A percentile compares a stretch with the other conserved stretches of the same genome.
These are phyloP conservation scores for Helicoverpa assulta DNA, from an alignment of 2,888 invertebrate species.

Conservation along the genomic window DNA sequence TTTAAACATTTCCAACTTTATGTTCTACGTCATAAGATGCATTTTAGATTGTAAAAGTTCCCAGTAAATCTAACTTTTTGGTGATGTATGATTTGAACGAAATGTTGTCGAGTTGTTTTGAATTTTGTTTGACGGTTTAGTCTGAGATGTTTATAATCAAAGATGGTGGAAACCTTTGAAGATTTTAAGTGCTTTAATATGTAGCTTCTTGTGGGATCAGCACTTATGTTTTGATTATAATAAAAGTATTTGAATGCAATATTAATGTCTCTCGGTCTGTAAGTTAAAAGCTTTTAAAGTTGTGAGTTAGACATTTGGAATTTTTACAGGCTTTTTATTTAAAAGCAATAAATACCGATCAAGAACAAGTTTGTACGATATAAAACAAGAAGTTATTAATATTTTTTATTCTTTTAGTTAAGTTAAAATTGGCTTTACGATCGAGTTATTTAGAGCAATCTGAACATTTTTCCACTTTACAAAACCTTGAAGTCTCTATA, in stretches of 20 bases:
- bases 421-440: too few relatives aligned
- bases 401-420: too few relatives aligned
- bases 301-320: too few relatives aligned
- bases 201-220: background rate
- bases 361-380: too few relatives aligned
- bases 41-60: slow-evolving; percentile 23
- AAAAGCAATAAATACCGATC: too few relatives aligned
- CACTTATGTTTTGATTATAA: background rate
- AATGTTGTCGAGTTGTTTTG: slow-evolving; percentile 35
- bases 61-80: slow-evolving; percentile 25
- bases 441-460: too few relatives aligned
- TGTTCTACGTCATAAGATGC: slow-evolving; percentile 29
- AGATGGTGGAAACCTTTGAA: background rate
- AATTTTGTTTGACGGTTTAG: slow-evolving; percentile 30
- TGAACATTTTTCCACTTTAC: too few relatives aligned
- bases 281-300: too few relatives aligned
- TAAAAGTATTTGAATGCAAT: background rate
- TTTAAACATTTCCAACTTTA: slow-evolving; percentile 53
- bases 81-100: slow-evolving; percentile 44
- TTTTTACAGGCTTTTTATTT: too few relatives aligned
- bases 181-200: background rate
- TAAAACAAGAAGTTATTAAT: too few relatives aligned
- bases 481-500: too few relatives aligned
- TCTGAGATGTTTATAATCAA: slow-evolving; percentile 6
- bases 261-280: too few relatives aligned